phyloP scores from a whole-genome alignment of 2,113 vertebrate species.

The Amia ocellicauda region DNA sequence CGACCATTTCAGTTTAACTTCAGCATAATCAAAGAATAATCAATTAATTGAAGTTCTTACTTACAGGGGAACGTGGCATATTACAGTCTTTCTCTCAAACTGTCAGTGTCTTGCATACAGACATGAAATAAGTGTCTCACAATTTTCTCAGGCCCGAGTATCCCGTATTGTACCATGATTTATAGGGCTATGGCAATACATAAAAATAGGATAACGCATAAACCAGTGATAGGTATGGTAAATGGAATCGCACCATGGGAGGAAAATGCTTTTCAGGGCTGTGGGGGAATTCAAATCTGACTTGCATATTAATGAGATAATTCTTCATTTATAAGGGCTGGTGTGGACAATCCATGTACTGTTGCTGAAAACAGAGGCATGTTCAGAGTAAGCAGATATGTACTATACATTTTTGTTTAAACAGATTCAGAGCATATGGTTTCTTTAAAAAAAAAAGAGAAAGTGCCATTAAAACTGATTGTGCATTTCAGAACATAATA shows the following conservation, averaged over 20 bases:
- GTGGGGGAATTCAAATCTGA: conserved; percentile 27
- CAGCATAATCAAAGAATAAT: neutral
- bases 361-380: conserved; percentile 11
- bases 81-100: neutral
- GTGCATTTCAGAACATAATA: no score
- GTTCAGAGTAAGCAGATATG: no score
- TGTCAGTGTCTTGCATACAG: neutral
- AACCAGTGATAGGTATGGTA: conserved; percentile 29
- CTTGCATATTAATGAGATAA: conserved; percentile 32
- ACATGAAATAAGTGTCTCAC: no score
- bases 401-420: no score
- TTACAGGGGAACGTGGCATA: neutral
- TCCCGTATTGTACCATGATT: neutral
- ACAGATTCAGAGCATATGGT: neutral
- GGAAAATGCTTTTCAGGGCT: conserved; percentile 24
- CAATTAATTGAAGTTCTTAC: neutral
- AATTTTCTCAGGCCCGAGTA: neutral
- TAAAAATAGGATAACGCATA: conserved; percentile 29
- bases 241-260: conserved; percentile 29
- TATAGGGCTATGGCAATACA: conserved; percentile 11
- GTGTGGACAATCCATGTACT: conserved; percentile 28
- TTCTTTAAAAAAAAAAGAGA: neutral
- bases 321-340: conserved; percentile 23
- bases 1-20: neutral
- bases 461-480: conserved; percentile 7